Percentiles rank a stretch among this genome's conserved stretches.
Evolutionary conservation across 2,113 vertebrate species (phyloP).

Genomic region (Carettochelys insculpta): DNA sequence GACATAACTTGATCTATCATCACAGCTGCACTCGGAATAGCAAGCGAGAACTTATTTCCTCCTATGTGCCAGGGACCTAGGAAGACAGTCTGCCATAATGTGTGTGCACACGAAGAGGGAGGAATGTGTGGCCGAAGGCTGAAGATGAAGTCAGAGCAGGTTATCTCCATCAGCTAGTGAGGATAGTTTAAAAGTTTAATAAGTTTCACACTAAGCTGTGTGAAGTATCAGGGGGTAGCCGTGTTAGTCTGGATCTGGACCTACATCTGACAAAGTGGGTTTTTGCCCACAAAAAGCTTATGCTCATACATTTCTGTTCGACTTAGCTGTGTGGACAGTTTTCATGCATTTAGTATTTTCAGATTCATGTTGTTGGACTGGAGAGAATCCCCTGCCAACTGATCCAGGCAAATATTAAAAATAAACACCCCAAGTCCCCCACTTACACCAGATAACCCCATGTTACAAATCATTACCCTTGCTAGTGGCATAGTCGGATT

Average conservation of each 20-base stretch:
- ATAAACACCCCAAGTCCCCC: background rate
- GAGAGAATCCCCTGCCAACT: background rate
- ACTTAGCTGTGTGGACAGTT: background rate
- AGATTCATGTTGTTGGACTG: background rate
- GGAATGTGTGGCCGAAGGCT: background rate
- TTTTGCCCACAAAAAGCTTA: too few relatives aligned
- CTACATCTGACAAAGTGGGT: too few relatives aligned
- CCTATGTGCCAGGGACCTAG: background rate
- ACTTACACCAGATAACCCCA: background rate
- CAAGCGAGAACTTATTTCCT: background rate
- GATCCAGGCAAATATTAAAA: background rate
- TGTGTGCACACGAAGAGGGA: background rate
- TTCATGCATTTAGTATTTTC: background rate
- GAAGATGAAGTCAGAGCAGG: background rate
- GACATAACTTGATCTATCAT: background rate
- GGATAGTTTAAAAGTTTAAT: too few relatives aligned
- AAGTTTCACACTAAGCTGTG: too few relatives aligned
- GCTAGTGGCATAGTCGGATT: background rate
- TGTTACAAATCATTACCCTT: background rate
- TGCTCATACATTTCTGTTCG: too few relatives aligned
- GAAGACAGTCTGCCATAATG: background rate
- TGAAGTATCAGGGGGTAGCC: too few relatives aligned
- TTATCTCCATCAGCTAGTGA: background rate
- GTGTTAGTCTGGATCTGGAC: too few relatives aligned
- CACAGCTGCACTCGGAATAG: background rate